These are phyloP conservation scores for Sericinus montela DNA, from an alignment of 2,888 invertebrate species.

Conservation along the genomic window DNA sequence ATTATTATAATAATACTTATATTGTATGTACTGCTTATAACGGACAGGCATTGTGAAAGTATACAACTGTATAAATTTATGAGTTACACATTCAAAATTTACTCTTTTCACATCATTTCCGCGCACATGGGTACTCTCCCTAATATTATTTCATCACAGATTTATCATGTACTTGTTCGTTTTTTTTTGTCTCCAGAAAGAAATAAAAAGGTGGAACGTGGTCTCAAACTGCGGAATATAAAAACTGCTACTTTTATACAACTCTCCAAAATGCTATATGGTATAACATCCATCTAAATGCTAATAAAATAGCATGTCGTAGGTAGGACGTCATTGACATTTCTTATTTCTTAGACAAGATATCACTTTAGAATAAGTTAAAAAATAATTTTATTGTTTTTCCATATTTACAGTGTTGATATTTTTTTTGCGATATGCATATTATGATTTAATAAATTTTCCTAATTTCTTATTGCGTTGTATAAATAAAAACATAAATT, in stretches of 20 bases:
- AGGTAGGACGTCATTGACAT: conserved; percentile 27
- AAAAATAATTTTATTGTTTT: conserved; percentile 55
- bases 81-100: conserved; percentile 47
- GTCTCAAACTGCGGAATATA: conserved; percentile 41
- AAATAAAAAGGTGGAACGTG: conserved; percentile 52
- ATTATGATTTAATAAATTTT: conserved; percentile 58
- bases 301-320: conserved; percentile 26
- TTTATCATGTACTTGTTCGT: conserved; percentile 70
- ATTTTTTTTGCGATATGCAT: conserved; percentile 59
- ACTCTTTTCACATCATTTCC: conserved; percentile 46
- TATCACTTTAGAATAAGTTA: conserved; percentile 47
- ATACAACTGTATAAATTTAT: conserved; percentile 47
- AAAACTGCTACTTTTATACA: conserved; percentile 35
- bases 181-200: conserved; percentile 46
- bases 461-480: conserved; percentile 51
- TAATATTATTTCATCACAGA: conserved; percentile 74
- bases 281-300: conserved; percentile 35
- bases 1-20: conserved; percentile 71
- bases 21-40: conserved; percentile 64
- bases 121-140: conserved; percentile 50
- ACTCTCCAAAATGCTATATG: conserved; percentile 41
- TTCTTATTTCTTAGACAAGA: conserved; percentile 33
- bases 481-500: conserved; percentile 68
- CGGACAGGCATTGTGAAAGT: conserved; percentile 58
- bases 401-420: conserved; percentile 55